These are phyloP conservation scores for Artemia sinica DNA, from an alignment of 2,888 invertebrate species.

Conservation along the genomic window DNA sequence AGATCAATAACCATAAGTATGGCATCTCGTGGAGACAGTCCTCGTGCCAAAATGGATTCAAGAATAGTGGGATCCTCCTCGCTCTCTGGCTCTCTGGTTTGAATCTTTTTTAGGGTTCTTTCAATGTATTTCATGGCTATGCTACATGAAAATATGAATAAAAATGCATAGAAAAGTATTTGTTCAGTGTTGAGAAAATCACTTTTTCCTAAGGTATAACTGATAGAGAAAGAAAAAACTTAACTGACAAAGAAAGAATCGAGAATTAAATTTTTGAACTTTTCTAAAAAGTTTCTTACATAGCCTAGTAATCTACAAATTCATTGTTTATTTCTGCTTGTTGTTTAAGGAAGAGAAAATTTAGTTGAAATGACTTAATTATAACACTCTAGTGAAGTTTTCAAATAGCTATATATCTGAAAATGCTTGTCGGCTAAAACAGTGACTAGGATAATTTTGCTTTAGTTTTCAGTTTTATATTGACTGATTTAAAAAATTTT, in stretches of 20 bases:
- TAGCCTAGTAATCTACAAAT: no score
- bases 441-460: no score
- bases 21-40: conserved; percentile 61
- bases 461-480: no score
- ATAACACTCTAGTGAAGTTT: no score
- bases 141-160: conserved; percentile 42
- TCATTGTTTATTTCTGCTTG: no score
- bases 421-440: no score
- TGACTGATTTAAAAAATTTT: no score
- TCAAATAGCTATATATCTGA: no score
- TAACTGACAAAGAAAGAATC: neutral
- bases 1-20: conserved; percentile 65
- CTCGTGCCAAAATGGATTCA: conserved; percentile 55
- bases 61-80: conserved; percentile 52
- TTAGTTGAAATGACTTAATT: no score
- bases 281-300: neutral
- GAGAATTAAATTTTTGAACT: neutral
- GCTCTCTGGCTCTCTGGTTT: conserved; percentile 36
- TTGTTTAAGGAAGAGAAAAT: no score
- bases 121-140: conserved; percentile 66
- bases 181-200: neutral
- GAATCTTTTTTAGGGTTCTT: conserved; percentile 49
- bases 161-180: neutral
- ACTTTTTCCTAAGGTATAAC: neutral
- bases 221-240: neutral